Base-by-base conservation (phyloP, 2,113 vertebrate species). In the Donacobius atricapilla region DNA sequence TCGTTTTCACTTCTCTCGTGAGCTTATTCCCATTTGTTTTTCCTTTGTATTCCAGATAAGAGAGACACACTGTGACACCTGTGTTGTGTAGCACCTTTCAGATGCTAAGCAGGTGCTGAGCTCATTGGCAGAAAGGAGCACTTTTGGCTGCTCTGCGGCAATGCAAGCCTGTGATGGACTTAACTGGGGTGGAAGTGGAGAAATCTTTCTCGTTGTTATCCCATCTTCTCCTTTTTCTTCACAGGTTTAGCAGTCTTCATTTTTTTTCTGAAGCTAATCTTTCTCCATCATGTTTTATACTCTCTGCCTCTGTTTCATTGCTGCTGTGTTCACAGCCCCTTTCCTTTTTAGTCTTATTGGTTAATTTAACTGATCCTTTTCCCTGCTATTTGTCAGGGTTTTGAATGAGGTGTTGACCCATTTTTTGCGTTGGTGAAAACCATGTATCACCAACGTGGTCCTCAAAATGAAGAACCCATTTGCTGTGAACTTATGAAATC, bases 1-100 rank as follows among this genome's bases (percentile, higher is more conserved):
- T 68, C 37, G 27, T 93, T 95, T 94, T 61, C 57, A 31, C 76
- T 95, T 94, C 65, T 89, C 89, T 85, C 64, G 53, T 71, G 73
- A 91, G 45, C 53, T 90, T 57, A 64, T 64, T 93, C 68, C 64
- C 57, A 78, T 94, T 95, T 89, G 70, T 65, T 95, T 93, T 91
- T 27, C 48, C 53, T 83, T 79, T 95, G 75, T 70, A 63, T 90
- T 58, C 85, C 33, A 53, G 87, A 77, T 91, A 83, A 94, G 82
- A 76, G 25, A 66, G 90, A 65, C 50, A 39, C 15, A 14, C 64
- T n/a, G 45, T 81, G 93, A 76, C 75, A 86, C 65, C 64, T 13
- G 27, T n/a, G n/a, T 84, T 57, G 68, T 85, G 82, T 60, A 87
- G 87, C 61, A 72, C 82, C 63, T 92, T 85, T 87, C 63, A 79